Evolutionary conservation across 2,888 invertebrate genomes (phyloP).

Genomic region (Strigamia maritima): DNA sequence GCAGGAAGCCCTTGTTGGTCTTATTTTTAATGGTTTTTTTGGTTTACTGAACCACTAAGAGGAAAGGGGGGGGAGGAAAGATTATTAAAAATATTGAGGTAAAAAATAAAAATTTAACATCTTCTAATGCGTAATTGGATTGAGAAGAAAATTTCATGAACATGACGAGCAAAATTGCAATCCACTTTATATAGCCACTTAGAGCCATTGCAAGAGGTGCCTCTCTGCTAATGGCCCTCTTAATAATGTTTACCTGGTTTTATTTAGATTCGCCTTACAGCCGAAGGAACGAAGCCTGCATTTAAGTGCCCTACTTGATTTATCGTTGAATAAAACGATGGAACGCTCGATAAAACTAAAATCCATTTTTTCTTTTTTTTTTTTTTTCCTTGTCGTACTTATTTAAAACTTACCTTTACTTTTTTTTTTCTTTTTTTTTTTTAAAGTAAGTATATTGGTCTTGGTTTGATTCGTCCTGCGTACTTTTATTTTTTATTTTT

Average conservation of each 20-base stretch:
- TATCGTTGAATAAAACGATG: slow-evolving; percentile 17
- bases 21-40: background rate
- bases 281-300: background rate
- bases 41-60: too few species aligned
- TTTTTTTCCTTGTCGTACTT: background rate
- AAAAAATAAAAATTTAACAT: background rate
- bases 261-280: slow-evolving; percentile 13
- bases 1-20: background rate
- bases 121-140: slow-evolving; percentile 6
- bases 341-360: slow-evolving; percentile 25
- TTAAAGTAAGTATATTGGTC: too few species aligned
- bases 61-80: background rate
- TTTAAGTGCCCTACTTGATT: slow-evolving; percentile 24
- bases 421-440: too few species aligned
- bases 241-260: slow-evolving; percentile 29
- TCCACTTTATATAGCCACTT: slow-evolving; percentile 23
- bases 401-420: too few species aligned
- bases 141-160: slow-evolving; percentile 26
- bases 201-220: slow-evolving; percentile 2
- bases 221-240: slow-evolving; percentile 22
- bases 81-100: slow-evolving; percentile 1
- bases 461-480: too few species aligned
- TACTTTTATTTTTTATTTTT: too few species aligned
- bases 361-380: background rate
- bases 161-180: slow-evolving; percentile 22